Conservation (phyloP, 1,140 invertebrate species). For the Bombus turneri region DNA sequence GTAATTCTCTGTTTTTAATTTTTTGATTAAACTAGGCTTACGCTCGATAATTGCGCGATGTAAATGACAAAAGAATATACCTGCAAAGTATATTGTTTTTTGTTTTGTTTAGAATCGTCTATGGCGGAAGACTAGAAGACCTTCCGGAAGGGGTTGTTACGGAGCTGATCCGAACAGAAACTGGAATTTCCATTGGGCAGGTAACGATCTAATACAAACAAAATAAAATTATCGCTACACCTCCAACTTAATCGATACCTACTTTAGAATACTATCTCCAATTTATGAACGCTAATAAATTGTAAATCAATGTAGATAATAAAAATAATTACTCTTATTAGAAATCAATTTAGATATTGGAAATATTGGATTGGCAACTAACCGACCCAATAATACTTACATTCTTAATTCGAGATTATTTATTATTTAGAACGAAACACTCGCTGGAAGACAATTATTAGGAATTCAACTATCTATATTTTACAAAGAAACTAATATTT, state of each 20-base stretch:
- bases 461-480: no score
- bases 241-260: neutral
- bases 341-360: neutral
- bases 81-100: neutral
- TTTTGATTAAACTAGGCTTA: neutral
- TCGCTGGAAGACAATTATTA: no score
- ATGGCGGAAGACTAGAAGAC: slow-evolving; percentile 88
- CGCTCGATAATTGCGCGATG: neutral
- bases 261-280: no score
- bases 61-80: neutral
- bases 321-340: neutral
- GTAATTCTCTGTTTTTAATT: neutral
- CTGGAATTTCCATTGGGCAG: slow-evolving; percentile 87
- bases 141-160: slow-evolving; percentile 80
- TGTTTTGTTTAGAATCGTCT: slow-evolving; percentile 82
- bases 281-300: neutral
- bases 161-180: slow-evolving; percentile 89
- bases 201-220: slow-evolving; percentile 7
- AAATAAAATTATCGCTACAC: neutral
- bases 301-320: neutral
- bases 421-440: no score
- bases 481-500: neutral
- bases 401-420: no score
- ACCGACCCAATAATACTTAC: no score
- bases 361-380: neutral